Conservation (phyloP, 37 sponge, comb jelly and placozoan genomes). For the Ephydatia muelleri region DNA sequence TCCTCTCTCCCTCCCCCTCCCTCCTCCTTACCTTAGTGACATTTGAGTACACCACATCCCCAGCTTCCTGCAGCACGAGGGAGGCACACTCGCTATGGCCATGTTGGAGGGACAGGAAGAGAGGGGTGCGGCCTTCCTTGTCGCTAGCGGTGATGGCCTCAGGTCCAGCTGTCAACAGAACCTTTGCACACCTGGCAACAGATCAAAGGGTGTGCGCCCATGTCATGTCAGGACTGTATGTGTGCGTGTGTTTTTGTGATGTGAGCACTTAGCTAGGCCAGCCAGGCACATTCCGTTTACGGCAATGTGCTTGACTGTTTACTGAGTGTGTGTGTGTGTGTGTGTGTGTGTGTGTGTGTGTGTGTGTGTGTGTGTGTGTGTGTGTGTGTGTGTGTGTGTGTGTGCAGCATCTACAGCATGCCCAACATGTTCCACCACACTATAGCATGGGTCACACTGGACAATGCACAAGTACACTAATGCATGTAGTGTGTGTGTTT, state of each 20-base stretch:
- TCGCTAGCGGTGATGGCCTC: neutral
- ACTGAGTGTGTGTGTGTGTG: constrained; percentile 28
- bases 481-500: too few relatives aligned
- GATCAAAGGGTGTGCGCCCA: too few relatives aligned
- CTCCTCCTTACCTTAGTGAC: constrained; percentile 18
- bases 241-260: neutral
- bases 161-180: constrained; percentile 24
- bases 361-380: constrained; percentile 28
- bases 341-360: constrained; percentile 33
- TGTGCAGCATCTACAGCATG: too few relatives aligned
- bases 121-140: constrained; percentile 27
- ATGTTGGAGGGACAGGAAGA: constrained; percentile 32
- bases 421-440: too few relatives aligned
- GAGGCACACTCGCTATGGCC: constrained; percentile 26
- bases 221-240: too few relatives aligned
- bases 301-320: neutral
- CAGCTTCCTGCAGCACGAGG: constrained; percentile 11
- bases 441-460: too few relatives aligned
- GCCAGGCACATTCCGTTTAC: neutral
- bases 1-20: too few relatives aligned
- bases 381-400: constrained; percentile 20
- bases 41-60: neutral
- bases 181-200: constrained; percentile 21
- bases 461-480: too few relatives aligned
- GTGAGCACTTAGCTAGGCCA: neutral